Evolutionary conservation across 2,797 vertebrate genomes (phyloP).

Genomic region (Ceyx erithaca): DNA sequence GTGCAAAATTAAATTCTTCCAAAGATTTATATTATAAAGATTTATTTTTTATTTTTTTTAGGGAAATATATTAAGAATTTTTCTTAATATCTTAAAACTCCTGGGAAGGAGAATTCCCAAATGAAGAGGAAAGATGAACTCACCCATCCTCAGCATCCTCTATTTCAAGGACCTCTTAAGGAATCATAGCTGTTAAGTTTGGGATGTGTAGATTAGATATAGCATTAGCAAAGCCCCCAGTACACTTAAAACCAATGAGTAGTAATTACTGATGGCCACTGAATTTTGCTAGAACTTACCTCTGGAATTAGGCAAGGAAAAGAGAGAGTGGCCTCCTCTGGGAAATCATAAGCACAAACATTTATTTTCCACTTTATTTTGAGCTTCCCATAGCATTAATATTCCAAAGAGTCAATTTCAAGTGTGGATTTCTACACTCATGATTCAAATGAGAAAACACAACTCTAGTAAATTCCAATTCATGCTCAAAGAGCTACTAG

Average conservation of each 20-base stretch:
- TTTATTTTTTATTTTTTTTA: background rate
- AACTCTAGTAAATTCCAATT: background rate
- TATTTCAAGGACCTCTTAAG: background rate
- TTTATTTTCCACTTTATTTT: background rate
- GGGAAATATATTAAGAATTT: background rate
- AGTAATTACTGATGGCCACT: background rate
- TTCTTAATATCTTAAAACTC: background rate
- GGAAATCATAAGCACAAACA: background rate
- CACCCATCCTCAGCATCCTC: rapidly evolving
- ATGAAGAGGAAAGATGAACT: background rate
- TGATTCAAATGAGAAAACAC: conserved; percentile 1
- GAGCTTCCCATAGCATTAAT: background rate
- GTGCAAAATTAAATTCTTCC: background rate
- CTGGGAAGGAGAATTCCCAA: background rate
- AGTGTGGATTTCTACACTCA: background rate
- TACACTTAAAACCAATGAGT: background rate
- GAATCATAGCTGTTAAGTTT: background rate
- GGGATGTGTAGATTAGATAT: background rate
- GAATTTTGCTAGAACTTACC: background rate
- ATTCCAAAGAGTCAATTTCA: conserved; percentile 42
- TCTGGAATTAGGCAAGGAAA: background rate
- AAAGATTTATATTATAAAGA: background rate
- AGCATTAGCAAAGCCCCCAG: background rate
- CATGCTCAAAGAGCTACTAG: background rate
- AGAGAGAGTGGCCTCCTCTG: background rate